phyloP scores from a whole-genome alignment of 2,797 vertebrate genomes.

The Peromyscus eremicus region DNA sequence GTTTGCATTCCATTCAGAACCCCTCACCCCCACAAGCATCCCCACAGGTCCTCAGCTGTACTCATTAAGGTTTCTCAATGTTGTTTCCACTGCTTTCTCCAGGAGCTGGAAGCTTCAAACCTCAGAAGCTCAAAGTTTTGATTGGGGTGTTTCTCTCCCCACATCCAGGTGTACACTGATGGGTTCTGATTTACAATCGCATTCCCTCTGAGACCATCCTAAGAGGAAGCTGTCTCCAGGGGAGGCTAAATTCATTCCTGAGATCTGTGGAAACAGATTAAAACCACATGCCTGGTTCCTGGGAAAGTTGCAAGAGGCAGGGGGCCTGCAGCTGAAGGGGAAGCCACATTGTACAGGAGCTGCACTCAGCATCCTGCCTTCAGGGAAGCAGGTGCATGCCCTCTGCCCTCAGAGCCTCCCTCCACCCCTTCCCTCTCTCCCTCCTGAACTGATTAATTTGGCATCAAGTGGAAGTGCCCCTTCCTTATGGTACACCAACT shows the following conservation, averaged over 20 bases:
- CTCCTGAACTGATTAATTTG: conserved; percentile 88
- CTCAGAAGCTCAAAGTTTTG: neutral
- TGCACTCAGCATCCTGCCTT: conserved; percentile 61
- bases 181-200: conserved; percentile 69
- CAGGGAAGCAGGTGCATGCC: conserved; percentile 54
- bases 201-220: conserved; percentile 53
- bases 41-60: neutral
- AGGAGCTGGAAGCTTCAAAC: neutral
- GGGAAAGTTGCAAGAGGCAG: conserved; percentile 65
- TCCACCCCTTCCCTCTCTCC: conserved; percentile 67
- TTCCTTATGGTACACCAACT: conserved; percentile 92
- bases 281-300: conserved; percentile 76
- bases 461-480: conserved; percentile 86
- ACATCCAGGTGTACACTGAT: conserved; percentile 73
- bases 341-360: conserved; percentile 69
- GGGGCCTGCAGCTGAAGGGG: conserved; percentile 60
- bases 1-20: fast-evolving
- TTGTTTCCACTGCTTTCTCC: neutral
- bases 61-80: neutral
- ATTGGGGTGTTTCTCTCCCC: neutral
- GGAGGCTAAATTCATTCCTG: conserved; percentile 75
- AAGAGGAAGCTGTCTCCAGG: conserved; percentile 78
- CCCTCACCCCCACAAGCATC: fast-evolving
- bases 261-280: conserved; percentile 74
- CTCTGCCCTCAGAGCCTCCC: conserved; percentile 69